Evolutionary conservation across 2,888 invertebrate species (phyloP), one percentile per base, ranked within the genome.

Genomic region (Agelastica alni): DNA sequence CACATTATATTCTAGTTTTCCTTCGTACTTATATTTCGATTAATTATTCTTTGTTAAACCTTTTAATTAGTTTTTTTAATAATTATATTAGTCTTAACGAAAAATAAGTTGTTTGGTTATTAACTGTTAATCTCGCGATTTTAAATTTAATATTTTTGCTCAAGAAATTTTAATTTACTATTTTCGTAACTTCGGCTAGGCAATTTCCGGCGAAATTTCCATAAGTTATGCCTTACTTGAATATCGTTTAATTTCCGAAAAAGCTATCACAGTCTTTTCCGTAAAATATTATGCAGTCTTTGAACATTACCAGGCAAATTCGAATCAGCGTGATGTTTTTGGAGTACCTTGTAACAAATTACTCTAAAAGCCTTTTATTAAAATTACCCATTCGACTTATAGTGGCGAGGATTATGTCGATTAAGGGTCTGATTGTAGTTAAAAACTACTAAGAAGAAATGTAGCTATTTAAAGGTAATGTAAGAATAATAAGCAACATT

Each of bases 231-330:
- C 16, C 39, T 39, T 14, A 18, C 39, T 30, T 18, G 30, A 32
- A 45, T 45, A 45, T 45, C 37, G 47, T 39, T 47, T 39, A 48
- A 52, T 56, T 52, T 56, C 48, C 52, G 48, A 34, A 52, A 48
- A 48, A 34, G 47, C 52, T 52, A 52, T 56, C 39, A 34, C 20
- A 26, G 46, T 26, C 44, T 32, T 55, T 52, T 51, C 43, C 58
- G 55, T 36, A 48, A 49, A 36, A 39, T 46, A 44, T 39, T 48
- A 42, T 36, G 48, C 52, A 47, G 51, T 47, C 44, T 37, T 48
- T 49, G 49, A 58, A 26, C 45, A 31, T 46, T 53, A 54, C 51
- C 51, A 36, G 43, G 51, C 39, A 52, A 51, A 58, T 54, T 53
- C 32, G 20, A 43, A 45, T 46, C 44, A 45, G 47, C 20, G 31